Evolutionary conservation across 2,797 vertebrate species (phyloP), one percentile per base, ranked within the genome.

Genomic region (Apogon hyalosoma): DNA sequence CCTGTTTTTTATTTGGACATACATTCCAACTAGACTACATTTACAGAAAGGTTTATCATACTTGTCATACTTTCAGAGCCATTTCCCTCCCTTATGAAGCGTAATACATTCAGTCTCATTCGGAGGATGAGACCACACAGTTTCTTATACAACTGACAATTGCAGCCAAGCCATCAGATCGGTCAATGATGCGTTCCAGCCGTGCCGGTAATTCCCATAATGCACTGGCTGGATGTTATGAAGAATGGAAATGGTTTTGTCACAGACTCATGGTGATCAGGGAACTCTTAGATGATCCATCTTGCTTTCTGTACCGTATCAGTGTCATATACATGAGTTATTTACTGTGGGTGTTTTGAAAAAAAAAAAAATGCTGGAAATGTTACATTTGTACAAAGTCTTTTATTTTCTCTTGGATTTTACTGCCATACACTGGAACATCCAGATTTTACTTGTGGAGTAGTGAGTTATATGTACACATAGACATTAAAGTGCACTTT

Each of bases 1-100:
- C 81, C 86, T 83, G 82, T 79, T 79, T 87, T 90, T 88, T 88
- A 87, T 89, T 90, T 90, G 88, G 83, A 72, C 13, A 10, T 42
- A 45, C 79, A 87, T 86, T 86, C 88, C 85, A 85, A 80, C 77
- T 73, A 79, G 77, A 77, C 85, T 43, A 76, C 80, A 82, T 86
- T 85, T 76, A 77, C 68, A 61, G 67, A 70, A 61, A 84, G 74
- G 82, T 88, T 88, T 88, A 87, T 89, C 88, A 88, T 84, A 80
- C 73, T 79, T 78, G 84, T 86, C 88, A 87, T 87, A 82, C 81
- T 82, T 88, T 75, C 72, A 40, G 64, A 80, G 71, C 56, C 19
- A 40, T 62, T 69, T 75, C 58, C 85, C 85, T 86, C 81, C 82
- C 89, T 77, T 72, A 67, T 73, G 68, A 74, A 83, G 76, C 65